Conservation (phyloP, 2,113 vertebrate species). For the Scytalopus superciliaris region DNA sequence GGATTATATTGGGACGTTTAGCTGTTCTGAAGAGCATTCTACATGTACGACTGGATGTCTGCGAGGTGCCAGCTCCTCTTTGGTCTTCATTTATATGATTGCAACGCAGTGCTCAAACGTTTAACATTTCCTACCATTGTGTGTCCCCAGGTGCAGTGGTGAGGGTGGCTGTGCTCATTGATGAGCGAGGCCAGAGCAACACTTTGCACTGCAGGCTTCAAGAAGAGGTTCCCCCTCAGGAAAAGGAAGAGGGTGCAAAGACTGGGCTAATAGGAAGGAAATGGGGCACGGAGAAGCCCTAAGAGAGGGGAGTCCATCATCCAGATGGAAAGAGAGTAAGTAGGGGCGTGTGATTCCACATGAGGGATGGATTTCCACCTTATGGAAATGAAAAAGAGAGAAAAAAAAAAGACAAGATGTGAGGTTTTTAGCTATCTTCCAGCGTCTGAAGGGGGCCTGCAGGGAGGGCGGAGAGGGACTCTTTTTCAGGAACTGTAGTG, state of each 20-base stretch:
- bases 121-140: background rate
- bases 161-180: background rate
- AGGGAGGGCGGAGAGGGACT: background rate
- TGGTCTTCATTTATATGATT: background rate
- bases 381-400: background rate
- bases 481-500: background rate
- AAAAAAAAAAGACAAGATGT: background rate
- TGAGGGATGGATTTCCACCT: background rate
- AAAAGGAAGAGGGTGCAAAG: background rate
- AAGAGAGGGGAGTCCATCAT: background rate
- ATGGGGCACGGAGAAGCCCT: background rate
- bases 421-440: background rate
- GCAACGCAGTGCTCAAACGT: background rate
- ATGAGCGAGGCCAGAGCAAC: background rate
- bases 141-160: background rate
- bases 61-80: background rate
- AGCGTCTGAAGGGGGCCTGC: background rate
- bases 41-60: fast-evolving
- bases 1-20: background rate
- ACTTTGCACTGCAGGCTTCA: background rate
- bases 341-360: background rate
- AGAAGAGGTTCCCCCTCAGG: background rate
- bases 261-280: background rate
- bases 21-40: background rate
- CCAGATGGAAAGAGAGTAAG: background rate